A percentile compares a stretch with the other conserved stretches of the same genome.
Evolutionary conservation across 2,888 invertebrate species (phyloP).

Genomic region (Helleia helle): DNA sequence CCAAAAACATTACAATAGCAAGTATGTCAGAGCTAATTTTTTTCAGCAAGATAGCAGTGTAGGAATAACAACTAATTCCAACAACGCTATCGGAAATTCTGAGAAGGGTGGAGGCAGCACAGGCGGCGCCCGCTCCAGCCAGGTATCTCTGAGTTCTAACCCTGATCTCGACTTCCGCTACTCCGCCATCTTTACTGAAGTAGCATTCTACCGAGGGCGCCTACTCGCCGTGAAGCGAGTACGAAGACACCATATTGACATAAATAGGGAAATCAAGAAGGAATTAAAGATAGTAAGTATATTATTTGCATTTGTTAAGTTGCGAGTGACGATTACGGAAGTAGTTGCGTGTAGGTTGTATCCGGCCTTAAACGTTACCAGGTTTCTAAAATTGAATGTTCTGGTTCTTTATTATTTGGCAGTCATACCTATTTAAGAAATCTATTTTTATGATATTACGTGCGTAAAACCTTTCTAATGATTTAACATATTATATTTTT

Average conservation of each 20-base stretch:
- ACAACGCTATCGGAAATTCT: constrained; percentile 77
- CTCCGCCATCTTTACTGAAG: constrained; percentile 91
- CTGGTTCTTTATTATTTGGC: too few species aligned
- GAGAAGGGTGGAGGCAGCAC: constrained; percentile 47
- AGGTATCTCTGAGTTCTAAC: constrained; percentile 93
- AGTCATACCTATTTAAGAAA: too few species aligned
- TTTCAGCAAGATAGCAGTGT: constrained; percentile 72
- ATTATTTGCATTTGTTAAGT: too few species aligned
- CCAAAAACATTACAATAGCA: constrained; percentile 27
- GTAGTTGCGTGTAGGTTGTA: too few species aligned
- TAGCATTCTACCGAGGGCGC: constrained; percentile 90
- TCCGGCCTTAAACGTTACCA: too few species aligned
- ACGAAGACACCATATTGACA: constrained; percentile 88
- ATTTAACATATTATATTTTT: too few species aligned
- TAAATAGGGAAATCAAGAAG: constrained; percentile 92
- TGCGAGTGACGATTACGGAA: too few species aligned
- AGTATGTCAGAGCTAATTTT: constrained; percentile 67
- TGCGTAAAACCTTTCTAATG: too few species aligned
- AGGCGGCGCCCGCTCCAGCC: constrained; percentile 82
- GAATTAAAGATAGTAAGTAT: constrained; percentile 88
- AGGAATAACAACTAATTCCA: constrained; percentile 88
- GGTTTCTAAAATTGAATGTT: too few species aligned
- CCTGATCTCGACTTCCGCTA: constrained; percentile 92
- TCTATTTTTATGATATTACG: too few species aligned
- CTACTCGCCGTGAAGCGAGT: constrained; percentile 91